Evolutionary conservation across 2,888 invertebrate species (phyloP), one percentile per base, ranked within the genome.

Genomic region (Stenotaenia linearis): DNA sequence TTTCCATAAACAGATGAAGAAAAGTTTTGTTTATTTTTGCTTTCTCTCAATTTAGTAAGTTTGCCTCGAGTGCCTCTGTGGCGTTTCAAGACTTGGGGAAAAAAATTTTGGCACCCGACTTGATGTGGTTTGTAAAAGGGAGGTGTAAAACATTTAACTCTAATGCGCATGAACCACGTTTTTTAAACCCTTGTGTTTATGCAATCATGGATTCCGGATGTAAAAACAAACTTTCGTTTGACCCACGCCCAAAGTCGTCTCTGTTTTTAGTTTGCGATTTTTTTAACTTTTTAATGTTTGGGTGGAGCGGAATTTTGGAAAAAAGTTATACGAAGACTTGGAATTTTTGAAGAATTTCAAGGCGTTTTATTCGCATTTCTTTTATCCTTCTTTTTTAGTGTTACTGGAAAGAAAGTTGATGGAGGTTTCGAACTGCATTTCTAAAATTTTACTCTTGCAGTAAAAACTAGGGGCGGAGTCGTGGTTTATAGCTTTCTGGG

Each of bases 11-110:
- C 75, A 75, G 75, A 21, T 7, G 75, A 75, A 32, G 37, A 75
- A 75, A 37, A 35, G 75, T 75, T 75, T 75, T 75, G 75, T 75
- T 75, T 75, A 75, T 75, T 75, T 75, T 75, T 75, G 75, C 75
- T 75, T 75, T 75, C 69, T 75, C 75, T 75, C 75, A 21, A 75
- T 75, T 75, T 75, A 75, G 75, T 75, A 75, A 75, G 75, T 75
- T 75, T 75, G 75, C 75, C 75, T 75, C 75, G 32, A 69, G 69
- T 69, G 69, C 69, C 69, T 69, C 69, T 69, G 69, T 69, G 69
- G 28, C 69, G 69, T 69, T 69, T 69, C 69, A 69, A 69, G 69
- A n/a, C 69, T 28, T 28, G 69, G 15, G 69, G 69, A 25, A 69
- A 69, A 69, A 50, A 69, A 69, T 25, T 69, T 61, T 69, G 69